These are phyloP conservation scores for Lepidochrysops patricia DNA, from an alignment of 2,888 invertebrate genomes.

Conservation along the genomic window DNA sequence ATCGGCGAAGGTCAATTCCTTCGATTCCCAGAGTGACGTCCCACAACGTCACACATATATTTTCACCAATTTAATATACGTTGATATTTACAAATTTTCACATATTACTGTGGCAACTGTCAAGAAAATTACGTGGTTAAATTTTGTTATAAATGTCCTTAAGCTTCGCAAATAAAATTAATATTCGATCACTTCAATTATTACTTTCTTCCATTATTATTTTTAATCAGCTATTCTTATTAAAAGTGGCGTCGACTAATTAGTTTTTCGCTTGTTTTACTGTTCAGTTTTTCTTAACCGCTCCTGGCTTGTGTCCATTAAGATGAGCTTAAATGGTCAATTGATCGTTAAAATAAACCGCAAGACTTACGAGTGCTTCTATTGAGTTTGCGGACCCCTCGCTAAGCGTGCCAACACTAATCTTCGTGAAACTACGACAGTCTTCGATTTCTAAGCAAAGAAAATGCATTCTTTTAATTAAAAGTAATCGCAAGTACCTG, in stretches of 20 bases:
- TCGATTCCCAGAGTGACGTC: no score
- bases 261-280: not conserved
- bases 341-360: constrained; percentile 8
- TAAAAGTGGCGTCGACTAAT: not conserved
- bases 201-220: not conserved
- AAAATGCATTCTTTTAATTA: not conserved
- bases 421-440: not conserved
- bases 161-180: no score
- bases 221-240: not conserved
- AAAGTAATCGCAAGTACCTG: not conserved
- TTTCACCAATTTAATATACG: not conserved
- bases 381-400: not conserved
- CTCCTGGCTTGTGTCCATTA: constrained; percentile 1
- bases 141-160: no score
- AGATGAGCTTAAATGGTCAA: not conserved
- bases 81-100: not conserved
- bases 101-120: not conserved
- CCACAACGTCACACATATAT: no score
- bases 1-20: no score
- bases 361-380: not conserved
- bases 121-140: no score
- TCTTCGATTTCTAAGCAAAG: not conserved
- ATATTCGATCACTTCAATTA: no score
- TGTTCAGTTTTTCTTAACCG: not conserved
- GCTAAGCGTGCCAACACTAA: not conserved